Percentiles rank a stretch among this genome's conserved stretches.
These are phyloP conservation scores for Girardinus metallicus DNA, from an alignment of 2,797 vertebrate species.

Conservation along the genomic window DNA sequence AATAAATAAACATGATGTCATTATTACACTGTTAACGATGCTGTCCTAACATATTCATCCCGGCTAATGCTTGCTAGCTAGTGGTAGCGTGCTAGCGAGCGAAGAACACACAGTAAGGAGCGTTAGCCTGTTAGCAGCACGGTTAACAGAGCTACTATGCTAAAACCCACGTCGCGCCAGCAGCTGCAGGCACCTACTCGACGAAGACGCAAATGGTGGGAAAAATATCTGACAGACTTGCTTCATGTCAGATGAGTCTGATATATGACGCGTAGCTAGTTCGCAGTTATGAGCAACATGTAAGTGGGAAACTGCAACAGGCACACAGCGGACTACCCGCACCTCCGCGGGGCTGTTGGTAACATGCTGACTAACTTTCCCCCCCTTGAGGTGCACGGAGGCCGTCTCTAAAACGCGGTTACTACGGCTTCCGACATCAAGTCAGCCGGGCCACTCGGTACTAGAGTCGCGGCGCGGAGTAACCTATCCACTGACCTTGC, in stretches of 20 bases:
- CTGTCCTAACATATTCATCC: not conserved
- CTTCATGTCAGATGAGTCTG: not conserved
- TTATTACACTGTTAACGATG: fast-evolving
- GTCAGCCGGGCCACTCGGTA: constrained; percentile 12
- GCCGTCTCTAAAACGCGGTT: constrained; percentile 64
- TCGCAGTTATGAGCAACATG: constrained; percentile 51
- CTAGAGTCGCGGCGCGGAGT: constrained; percentile 1
- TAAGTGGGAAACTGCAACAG: constrained; percentile 67
- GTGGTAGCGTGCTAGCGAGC: constrained; percentile 50
- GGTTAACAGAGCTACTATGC: constrained; percentile 73
- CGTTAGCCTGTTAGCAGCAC: constrained; percentile 69
- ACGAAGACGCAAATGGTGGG: not conserved
- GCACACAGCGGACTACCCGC: constrained; percentile 31
- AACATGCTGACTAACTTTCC: constrained; percentile 69
- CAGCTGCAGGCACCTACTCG: constrained; percentile 20
- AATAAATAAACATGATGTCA: not conserved
- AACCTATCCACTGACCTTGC: constrained; percentile 90
- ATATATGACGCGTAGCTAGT: not conserved
- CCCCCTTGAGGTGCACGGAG: constrained; percentile 63
- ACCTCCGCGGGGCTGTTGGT: constrained; percentile 31
- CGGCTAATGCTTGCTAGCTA: constrained; percentile 42
- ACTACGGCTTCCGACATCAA: constrained; percentile 8
- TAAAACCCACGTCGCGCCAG: constrained; percentile 76
- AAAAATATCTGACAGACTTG: not conserved
- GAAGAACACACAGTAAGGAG: constrained; percentile 24